Base-by-base conservation (phyloP, 2,113 vertebrate genomes). In the Eptesicus fuscus region DNA sequence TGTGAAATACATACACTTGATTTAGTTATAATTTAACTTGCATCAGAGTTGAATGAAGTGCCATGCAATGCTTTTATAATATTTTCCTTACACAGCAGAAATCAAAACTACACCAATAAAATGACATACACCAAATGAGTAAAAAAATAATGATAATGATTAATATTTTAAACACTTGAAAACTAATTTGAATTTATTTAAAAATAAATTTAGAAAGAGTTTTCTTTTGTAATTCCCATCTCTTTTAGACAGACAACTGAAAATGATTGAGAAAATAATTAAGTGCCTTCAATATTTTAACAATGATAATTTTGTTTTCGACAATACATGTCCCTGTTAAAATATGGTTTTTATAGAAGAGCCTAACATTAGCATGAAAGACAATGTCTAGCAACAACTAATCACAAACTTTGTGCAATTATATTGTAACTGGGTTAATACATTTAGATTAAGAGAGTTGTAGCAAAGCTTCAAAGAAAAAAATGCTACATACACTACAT, bases 101-200 rank as follows among this genome's bases (percentile, higher is more conserved):
- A 85, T 90, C 9, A 90, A 95, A 96, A 82, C 6, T 25, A 70
- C 44, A 86, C 90, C 63, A 95, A 87, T 97, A 94, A 96, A 86
- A 94, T 28, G 92, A 70, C 1, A 40, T 53, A 70, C 9, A 94
- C 5, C 17, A 85, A 59, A 53, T 77, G 28, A 96, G 73, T 91
- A 61, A 90, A 14, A 94, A 90, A 93, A 56, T 56, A 93, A 56
- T 56, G 2, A 83, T 94, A 78, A 65, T 69, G 25, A 91, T 73
- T 82, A 73, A 53, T 70, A 90, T 78, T 92, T 95, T 70, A 79
- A 93, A 82, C 32, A 88, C 7, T 90, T 92, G 32, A 94, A 92
- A 96, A 63, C 35, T 90, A 95, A 92, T 96, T 92, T 88, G 20
- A 96, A 87, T 90, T 94, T 23, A 82, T 74, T 91, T 94, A 22